Base-by-base conservation (phyloP, 1,140 invertebrate species). In the Macrostomum lignano region DNA sequence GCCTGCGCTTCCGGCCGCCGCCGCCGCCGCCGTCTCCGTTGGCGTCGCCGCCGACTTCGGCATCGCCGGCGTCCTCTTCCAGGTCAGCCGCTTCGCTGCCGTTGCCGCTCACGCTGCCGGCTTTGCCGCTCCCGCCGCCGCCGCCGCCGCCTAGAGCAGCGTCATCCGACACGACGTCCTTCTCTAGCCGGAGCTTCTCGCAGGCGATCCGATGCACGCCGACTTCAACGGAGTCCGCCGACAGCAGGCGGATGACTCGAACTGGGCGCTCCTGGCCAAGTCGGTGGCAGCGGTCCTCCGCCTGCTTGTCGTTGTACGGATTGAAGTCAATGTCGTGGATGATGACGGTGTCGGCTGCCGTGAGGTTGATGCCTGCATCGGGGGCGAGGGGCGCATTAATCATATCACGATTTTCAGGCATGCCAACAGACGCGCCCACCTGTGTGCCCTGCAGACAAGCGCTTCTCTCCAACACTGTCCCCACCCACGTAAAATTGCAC, bases 221-320 rank as follows among this genome's bases (percentile, higher is more conserved):
- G 55, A 88, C 81, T 56, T 93, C 84, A 38, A 93, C 77, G 2
- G 79, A 82, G 33, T 68, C 70, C 45, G 75, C 64, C 36, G 71
- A 69, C 33, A 93, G 65, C 17, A 91, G 61, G 44, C 78, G 63
- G 43, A 75, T 73, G 33, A 93, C 73, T 9, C 61, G 67, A 21
- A 36, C 48, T 47, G 49, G 71, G 68, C 67, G 72, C 23, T 63
- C 76, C 52, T 93, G 84, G 5, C 84, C 82, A 53, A 93, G 72
- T 36, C 84, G 65, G 52, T 93, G 84, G 59, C 79, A 86, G 31
- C 84, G 65, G 60, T 93, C 86, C 55, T 93, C 82, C 0, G 82
- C 82, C 58, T 91, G 84, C 51, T 86, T 84, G 50, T 93, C 82
- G 52, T 93, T 91, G 48, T 88, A 84, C 0, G 82, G 82, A 62